Evolutionary conservation across 2,797 vertebrate genomes (phyloP), one percentile per base, ranked within the genome.

Genomic region (Apodemus agrarius): DNA sequence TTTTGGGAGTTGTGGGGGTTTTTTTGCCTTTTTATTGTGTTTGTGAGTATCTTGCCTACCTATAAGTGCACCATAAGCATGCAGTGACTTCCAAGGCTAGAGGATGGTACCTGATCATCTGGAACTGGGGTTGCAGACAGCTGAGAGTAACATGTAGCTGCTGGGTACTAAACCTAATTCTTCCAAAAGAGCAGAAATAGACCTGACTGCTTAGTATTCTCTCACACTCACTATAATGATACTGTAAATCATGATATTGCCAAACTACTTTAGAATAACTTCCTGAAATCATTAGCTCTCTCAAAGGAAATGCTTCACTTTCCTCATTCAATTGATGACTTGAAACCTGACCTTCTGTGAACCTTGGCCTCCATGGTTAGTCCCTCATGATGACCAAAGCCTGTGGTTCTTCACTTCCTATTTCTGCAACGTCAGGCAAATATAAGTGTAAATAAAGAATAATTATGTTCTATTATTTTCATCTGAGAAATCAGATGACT

Each of bases 211-310:
- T 52, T 4, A 79, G 76, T 49, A 1, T 29, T 79, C 46, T 34
- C 46, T 79, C 29, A 52, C 21, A 3, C 54, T 19, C 4, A 54
- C 29, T 26, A 89, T 67, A 91, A 95, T 79, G 63, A 75, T 93
- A 89, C 52, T 29, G 2, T 69, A 80, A 91, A 52, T 85, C 81
- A 57, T 34, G n/a, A 81, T 67, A 79, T n/a, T 22, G 46, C 69
- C 19, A 24, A 87, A 95, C 10, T 37, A 90, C 80, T 90, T 92
- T 72, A 82, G 65, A 94, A 59, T 82, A 79, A 61, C 24, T 82
- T 75, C 13, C 63, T 86, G 93, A 96, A 97, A 89, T 88, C 34
- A 84, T 63, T n/a, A 94, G 19, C 54, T 76, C 11, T 86, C 76
- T 75, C 78, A 80, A 88, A 85, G 34, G 57, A 89, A 69, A 31